Conservation (phyloP, 2,888 invertebrate species). For the Drosophila rellima region DNA sequence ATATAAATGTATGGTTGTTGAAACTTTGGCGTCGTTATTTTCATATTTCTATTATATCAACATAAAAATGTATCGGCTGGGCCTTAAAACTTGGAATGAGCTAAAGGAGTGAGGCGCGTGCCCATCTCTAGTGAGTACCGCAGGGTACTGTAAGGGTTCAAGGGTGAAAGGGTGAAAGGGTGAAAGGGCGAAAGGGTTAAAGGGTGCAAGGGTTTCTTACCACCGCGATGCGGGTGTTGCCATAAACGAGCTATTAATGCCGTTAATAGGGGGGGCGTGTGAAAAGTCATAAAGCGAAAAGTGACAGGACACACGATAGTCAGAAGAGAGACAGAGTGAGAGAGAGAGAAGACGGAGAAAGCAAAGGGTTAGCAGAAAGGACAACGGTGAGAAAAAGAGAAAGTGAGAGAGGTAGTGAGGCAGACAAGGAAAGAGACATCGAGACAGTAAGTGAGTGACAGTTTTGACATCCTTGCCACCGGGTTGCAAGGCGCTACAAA, state of each 20-base stretch:
- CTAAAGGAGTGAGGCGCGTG: not conserved
- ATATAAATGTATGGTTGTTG: too few species aligned
- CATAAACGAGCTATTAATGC: slow-evolving; percentile 75
- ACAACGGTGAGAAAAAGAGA: not conserved
- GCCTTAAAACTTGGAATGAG: too few species aligned
- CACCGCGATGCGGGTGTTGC: slow-evolving; percentile 59
- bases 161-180: too few species aligned
- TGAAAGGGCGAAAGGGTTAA: not conserved
- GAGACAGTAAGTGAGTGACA: slow-evolving; percentile 48
- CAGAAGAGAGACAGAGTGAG: too few species aligned
- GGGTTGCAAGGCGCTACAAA: slow-evolving; percentile 8
- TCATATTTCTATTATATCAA: too few species aligned
- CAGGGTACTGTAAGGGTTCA: not conserved
- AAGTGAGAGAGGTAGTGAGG: not conserved
- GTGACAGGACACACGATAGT: slow-evolving; percentile 45
- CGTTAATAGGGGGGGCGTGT: slow-evolving; percentile 63
- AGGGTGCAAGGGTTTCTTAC: not conserved
- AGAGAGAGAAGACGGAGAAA: too few species aligned
- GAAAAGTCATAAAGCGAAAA: slow-evolving; percentile 75
- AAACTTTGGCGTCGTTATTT: too few species aligned
- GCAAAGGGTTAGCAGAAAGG: not conserved
- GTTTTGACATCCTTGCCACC: slow-evolving; percentile 52
- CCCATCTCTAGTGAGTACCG: not conserved
- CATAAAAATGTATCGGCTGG: too few species aligned
- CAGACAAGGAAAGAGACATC: slow-evolving; percentile 36